These are phyloP conservation scores for Leucophenga montana DNA, from an alignment of 2,888 invertebrate genomes.

Conservation along the genomic window DNA sequence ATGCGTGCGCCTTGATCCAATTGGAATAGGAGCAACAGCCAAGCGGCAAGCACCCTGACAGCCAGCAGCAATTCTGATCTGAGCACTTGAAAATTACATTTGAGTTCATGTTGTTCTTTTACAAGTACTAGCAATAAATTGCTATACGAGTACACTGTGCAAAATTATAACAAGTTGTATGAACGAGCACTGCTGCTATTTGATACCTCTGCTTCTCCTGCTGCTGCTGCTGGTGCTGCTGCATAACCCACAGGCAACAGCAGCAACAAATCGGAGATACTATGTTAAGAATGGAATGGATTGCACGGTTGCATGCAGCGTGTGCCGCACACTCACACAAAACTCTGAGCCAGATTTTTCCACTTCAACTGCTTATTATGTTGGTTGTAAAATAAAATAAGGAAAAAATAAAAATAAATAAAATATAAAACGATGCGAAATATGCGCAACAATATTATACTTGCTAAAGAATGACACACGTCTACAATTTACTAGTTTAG, in stretches of 20 bases:
- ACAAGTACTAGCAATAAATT: slow-evolving; percentile 3
- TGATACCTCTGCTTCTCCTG: too few species aligned
- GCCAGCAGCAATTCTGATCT: not conserved
- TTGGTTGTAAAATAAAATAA: not conserved
- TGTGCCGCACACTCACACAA: not conserved
- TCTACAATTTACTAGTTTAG: slow-evolving; percentile 58
- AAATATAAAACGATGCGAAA: not conserved
- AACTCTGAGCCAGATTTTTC: slow-evolving; percentile 25
- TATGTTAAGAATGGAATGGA: too few species aligned
- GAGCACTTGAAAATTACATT: slow-evolving; percentile 17
- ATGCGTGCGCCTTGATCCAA: slow-evolving; percentile 18
- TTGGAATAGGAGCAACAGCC: slow-evolving; percentile 11
- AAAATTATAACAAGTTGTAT: slow-evolving; percentile 1
- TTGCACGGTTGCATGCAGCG: not conserved
- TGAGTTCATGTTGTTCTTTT: not conserved
- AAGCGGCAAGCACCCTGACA: slow-evolving; percentile 18
- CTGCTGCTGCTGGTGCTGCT: too few species aligned
- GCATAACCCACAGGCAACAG: not conserved
- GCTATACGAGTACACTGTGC: not conserved
- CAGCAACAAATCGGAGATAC: not conserved
- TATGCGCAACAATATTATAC: slow-evolving; percentile 1
- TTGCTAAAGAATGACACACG: slow-evolving; percentile 30
- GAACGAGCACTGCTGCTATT: not conserved
- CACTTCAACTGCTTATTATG: slow-evolving; percentile 17
- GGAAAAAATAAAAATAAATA: not conserved